A percentile compares a stretch with the other conserved stretches of the same genome.
These are phyloP conservation scores for Asteroscopus sphinx DNA, from an alignment of 2,888 invertebrate species.

Conservation along the genomic window DNA sequence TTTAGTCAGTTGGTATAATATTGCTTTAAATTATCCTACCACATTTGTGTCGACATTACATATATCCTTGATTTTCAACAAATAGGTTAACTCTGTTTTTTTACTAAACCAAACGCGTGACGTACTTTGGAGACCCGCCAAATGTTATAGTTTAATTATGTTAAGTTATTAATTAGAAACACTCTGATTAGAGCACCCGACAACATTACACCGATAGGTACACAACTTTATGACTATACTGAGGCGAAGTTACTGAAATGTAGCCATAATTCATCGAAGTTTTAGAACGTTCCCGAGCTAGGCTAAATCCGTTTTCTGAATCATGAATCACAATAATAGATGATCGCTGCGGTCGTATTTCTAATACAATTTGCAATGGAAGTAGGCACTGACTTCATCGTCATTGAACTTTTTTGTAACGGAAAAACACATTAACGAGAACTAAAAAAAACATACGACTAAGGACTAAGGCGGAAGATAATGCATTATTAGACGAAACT, in stretches of 20 bases:
- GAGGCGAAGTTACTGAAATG: constrained; percentile 54
- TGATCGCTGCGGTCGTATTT: constrained; percentile 57
- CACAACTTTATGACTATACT: constrained; percentile 47
- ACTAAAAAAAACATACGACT: constrained; percentile 2
- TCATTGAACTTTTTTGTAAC: constrained; percentile 21
- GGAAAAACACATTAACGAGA: constrained; percentile 13
- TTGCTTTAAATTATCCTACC: constrained; percentile 20
- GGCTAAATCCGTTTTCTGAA: constrained; percentile 75
- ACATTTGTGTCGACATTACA: constrained; percentile 39
- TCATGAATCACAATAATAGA: constrained; percentile 74
- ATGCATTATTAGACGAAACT: background rate
- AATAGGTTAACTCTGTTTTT: constrained; percentile 79
- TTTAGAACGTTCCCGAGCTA: constrained; percentile 69
- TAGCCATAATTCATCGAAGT: constrained; percentile 62
- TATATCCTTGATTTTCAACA: constrained; percentile 71
- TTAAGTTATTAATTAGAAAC: constrained; percentile 77
- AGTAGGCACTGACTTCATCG: constrained; percentile 37
- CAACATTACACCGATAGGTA: constrained; percentile 52
- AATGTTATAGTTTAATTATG: constrained; percentile 72
- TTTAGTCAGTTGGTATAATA: constrained; percentile 1
- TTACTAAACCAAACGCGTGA: constrained; percentile 69
- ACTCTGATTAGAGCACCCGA: constrained; percentile 40
- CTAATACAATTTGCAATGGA: constrained; percentile 44
- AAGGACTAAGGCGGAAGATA: background rate
- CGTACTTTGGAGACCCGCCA: constrained; percentile 77